These are phyloP conservation scores for Anaspis maculata DNA, from an alignment of 2,888 invertebrate species.

Conservation along the genomic window DNA sequence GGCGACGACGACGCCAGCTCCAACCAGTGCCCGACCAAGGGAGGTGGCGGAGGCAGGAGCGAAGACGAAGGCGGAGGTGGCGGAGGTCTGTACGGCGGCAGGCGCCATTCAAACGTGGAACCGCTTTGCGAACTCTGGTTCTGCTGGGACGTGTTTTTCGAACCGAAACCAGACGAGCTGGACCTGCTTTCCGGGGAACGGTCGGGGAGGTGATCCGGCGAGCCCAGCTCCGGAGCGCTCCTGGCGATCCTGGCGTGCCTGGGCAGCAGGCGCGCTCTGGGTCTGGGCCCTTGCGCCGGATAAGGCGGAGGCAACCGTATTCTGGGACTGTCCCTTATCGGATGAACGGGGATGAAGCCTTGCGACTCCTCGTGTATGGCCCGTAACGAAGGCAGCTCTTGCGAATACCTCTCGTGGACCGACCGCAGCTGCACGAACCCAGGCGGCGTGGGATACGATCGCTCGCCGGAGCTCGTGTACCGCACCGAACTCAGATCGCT, in stretches of 20 bases:
- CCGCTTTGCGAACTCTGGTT: conserved; percentile 68
- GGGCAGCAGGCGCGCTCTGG: conserved; percentile 56
- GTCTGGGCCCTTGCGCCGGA: conserved; percentile 29
- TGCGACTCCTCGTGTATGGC: conserved; percentile 60
- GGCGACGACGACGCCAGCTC: conserved; percentile 52
- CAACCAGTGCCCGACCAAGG: conserved; percentile 56
- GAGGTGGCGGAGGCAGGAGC: conserved; percentile 52
- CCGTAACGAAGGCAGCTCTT: conserved; percentile 62
- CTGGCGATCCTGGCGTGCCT: conserved; percentile 59
- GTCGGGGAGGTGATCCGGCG: conserved; percentile 60
- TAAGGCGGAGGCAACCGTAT: conserved; percentile 30
- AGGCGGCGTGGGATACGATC: conserved; percentile 62
- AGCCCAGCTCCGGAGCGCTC: conserved; percentile 57
- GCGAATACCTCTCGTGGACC: conserved; percentile 60
- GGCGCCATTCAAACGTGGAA: conserved; percentile 66
- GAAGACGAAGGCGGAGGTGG: conserved; percentile 53
- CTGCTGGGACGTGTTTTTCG: conserved; percentile 80
- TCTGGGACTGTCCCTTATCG: conserved; percentile 52
- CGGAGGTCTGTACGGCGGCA: conserved; percentile 69
- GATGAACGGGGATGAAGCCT: conserved; percentile 54
- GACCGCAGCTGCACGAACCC: conserved; percentile 57
- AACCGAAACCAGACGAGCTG: conserved; percentile 84
- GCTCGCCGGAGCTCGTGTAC: conserved; percentile 69
- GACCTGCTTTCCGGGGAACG: conserved; percentile 83
- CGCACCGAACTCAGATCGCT: conserved; percentile 83